Evolutionary conservation across 1,140 invertebrate genomes (phyloP).

Genomic region (Copidosoma floridanum): DNA sequence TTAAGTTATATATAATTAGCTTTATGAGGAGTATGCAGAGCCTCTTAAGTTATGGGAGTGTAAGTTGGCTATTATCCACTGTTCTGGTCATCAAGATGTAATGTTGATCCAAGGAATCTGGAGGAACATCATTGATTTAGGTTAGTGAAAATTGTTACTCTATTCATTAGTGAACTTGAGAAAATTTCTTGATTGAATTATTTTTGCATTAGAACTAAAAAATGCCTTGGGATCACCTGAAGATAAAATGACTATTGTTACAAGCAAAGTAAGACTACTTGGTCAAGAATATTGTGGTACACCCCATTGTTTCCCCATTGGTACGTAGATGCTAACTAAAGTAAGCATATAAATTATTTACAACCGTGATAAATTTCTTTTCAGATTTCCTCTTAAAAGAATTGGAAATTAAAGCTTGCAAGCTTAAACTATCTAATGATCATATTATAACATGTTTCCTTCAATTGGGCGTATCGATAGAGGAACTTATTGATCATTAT

Average conservation of each 20-base stretch:
- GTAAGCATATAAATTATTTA: neutral
- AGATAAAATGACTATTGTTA: conserved; percentile 66
- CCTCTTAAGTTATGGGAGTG: conserved; percentile 81
- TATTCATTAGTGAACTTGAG: too few species aligned
- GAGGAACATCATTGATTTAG: conserved; percentile 71
- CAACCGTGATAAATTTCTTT: conserved; percentile 34
- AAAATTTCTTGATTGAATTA: conserved; percentile 9
- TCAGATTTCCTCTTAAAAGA: conserved; percentile 71
- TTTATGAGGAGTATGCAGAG: conserved; percentile 83
- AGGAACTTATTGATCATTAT: conserved; percentile 73
- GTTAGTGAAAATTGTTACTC: too few species aligned
- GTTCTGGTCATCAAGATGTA: conserved; percentile 77
- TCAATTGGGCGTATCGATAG: conserved; percentile 68
- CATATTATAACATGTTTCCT: conserved; percentile 70
- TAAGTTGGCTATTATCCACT: conserved; percentile 81
- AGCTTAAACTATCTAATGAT: conserved; percentile 64
- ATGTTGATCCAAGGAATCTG: conserved; percentile 76
- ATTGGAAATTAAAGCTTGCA: conserved; percentile 72
- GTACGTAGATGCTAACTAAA: conserved; percentile 47
- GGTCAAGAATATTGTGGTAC: conserved; percentile 71
- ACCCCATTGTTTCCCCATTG: conserved; percentile 73
- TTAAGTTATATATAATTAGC: conserved; percentile 48
- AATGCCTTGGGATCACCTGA: conserved; percentile 51
- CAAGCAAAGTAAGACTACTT: conserved; percentile 73
- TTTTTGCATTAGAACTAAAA: conserved; percentile 44